Evolutionary conservation across 2,797 vertebrate genomes (phyloP).

Genomic region (Megalops cyprinoides): DNA sequence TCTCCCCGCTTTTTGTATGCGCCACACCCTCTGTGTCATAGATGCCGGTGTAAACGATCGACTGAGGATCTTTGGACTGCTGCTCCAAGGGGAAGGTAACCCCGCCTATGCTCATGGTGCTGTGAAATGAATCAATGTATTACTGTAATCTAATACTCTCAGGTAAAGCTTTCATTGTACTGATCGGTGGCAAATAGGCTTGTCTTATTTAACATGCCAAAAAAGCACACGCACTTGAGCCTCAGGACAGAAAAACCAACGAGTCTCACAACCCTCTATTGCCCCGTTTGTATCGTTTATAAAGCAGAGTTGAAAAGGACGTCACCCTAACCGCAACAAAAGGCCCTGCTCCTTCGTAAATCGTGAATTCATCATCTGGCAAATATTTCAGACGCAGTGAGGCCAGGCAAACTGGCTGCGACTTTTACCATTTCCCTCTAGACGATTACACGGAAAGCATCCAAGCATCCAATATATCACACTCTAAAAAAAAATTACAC

Average conservation of each 20-base stretch:
- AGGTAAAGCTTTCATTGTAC: too few relatives aligned
- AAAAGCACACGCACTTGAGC: not conserved
- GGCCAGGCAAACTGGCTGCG: not conserved
- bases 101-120: conserved; percentile 88
- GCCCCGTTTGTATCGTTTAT: not conserved
- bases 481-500: too few relatives aligned
- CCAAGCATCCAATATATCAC: too few relatives aligned
- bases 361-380: not conserved
- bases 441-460: too few relatives aligned
- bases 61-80: conserved; percentile 88
- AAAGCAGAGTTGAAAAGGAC: not conserved
- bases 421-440: not conserved
- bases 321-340: not conserved
- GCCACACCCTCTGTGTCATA: conserved; percentile 92
- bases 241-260: not conserved
- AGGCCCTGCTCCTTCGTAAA: not conserved
- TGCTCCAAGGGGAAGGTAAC: conserved; percentile 88
- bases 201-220: too few relatives aligned
- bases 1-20: conserved; percentile 93
- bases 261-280: not conserved
- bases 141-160: too few relatives aligned
- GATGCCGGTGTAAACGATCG: conserved; percentile 80
- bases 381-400: not conserved
- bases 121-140: too few relatives aligned
- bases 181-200: too few relatives aligned